phyloP scores from a whole-genome alignment of 2,113 vertebrate genomes.

The Lipophrys pholis region DNA sequence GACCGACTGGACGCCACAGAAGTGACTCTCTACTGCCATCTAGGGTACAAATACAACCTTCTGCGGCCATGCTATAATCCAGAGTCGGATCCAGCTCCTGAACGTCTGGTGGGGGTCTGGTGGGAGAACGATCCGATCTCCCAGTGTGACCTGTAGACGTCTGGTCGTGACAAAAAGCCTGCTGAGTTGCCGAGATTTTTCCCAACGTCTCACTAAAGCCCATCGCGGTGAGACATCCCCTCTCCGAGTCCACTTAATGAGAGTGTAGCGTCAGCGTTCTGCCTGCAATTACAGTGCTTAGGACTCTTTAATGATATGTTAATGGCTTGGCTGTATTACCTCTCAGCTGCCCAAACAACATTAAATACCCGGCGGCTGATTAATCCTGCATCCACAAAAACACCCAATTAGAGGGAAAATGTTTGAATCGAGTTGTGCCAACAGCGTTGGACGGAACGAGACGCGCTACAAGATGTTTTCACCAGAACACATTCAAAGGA shows the following conservation, averaged over 20 bases:
- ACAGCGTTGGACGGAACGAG: conserved; percentile 48
- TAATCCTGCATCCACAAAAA: conserved; percentile 74
- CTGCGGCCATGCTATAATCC: no score
- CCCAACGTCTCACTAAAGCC: conserved; percentile 60
- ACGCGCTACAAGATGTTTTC: neutral
- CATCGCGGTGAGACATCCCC: conserved; percentile 63
- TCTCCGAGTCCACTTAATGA: conserved; percentile 71
- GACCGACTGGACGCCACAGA: no score
- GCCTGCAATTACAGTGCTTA: conserved; percentile 75
- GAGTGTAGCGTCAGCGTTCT: conserved; percentile 76
- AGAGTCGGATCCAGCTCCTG: no score
- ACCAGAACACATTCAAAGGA: conserved; percentile 2
- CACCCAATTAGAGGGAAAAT: conserved; percentile 71
- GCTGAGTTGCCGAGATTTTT: conserved; percentile 64
- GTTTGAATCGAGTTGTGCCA: conserved; percentile 61
- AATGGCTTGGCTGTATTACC: conserved; percentile 79
- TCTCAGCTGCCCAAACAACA: conserved; percentile 82
- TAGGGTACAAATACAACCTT: no score
- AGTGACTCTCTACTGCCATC: no score
- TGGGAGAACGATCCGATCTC: conserved; percentile 47
- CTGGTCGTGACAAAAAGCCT: conserved; percentile 50
- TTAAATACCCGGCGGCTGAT: conserved; percentile 77
- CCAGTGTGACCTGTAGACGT: conserved; percentile 44
- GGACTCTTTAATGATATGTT: conserved; percentile 80
- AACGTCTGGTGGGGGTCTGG: neutral